These are phyloP conservation scores for Steromphala cineraria DNA, from an alignment of 2,888 invertebrate genomes.

Conservation along the genomic window DNA sequence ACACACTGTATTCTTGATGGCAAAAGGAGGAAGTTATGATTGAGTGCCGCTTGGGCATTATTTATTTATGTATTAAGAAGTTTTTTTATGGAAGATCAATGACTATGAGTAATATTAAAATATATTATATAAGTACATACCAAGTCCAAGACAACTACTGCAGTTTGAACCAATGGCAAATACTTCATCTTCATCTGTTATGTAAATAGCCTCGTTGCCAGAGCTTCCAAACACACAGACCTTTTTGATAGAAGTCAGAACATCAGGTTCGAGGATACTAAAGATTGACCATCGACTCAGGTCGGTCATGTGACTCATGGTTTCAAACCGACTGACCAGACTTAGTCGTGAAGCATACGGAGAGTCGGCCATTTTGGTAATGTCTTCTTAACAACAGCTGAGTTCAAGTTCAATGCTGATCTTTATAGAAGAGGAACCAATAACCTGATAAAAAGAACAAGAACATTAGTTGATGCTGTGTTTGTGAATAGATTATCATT, in stretches of 20 bases:
- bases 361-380: neutral
- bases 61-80: too few species aligned
- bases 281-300: constrained; percentile 79
- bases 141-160: constrained; percentile 78
- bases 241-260: constrained; percentile 77
- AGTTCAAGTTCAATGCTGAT: too few species aligned
- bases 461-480: too few species aligned
- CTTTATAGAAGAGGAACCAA: too few species aligned
- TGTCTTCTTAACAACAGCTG: neutral
- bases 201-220: constrained; percentile 80
- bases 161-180: constrained; percentile 80
- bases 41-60: too few species aligned
- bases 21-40: too few species aligned
- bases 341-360: neutral
- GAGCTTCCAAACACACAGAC: constrained; percentile 79
- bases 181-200: constrained; percentile 79
- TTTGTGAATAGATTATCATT: too few species aligned
- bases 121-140: constrained; percentile 47
- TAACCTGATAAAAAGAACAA: too few species aligned
- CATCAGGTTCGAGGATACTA: constrained; percentile 78
- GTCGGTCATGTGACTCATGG: constrained; percentile 45
- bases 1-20: too few species aligned
- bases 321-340: neutral
- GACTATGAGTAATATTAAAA: too few species aligned
- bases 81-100: too few species aligned